A percentile compares a stretch with the other conserved stretches of the same genome.
phyloP scores from a whole-genome alignment of 2,888 invertebrate genomes.

The Hypselothyrea guttata region DNA sequence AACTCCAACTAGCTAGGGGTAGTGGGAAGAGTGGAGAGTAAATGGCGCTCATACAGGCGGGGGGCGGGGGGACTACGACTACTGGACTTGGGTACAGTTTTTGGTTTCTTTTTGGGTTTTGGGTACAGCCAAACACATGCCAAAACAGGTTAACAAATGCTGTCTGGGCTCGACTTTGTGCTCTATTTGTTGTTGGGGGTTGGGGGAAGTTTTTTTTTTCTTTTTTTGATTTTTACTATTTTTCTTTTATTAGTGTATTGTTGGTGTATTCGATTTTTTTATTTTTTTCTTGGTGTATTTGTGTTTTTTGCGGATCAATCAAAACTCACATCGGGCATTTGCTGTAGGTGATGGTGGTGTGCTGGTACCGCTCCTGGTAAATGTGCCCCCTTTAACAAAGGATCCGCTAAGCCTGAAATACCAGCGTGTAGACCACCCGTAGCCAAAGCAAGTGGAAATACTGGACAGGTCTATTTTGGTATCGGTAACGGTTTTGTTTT shows the following conservation, averaged over 20 bases:
- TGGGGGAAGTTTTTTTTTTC: not conserved
- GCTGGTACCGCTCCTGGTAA: slow-evolving; percentile 82
- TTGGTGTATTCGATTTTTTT: slow-evolving; percentile 9
- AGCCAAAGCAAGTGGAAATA: slow-evolving; percentile 83
- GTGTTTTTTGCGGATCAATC: slow-evolving; percentile 66
- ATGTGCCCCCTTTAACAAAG: slow-evolving; percentile 83
- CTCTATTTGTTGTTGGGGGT: no score
- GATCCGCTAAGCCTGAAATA: slow-evolving; percentile 83
- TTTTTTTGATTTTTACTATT: not conserved
- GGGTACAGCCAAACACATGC: slow-evolving; percentile 52
- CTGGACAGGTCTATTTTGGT: slow-evolving; percentile 81
- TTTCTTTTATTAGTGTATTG: slow-evolving; percentile 19
- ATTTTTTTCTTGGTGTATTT: slow-evolving; percentile 26
- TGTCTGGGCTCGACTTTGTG: slow-evolving; percentile 37
- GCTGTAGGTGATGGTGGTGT: slow-evolving; percentile 83
- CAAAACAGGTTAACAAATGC: slow-evolving; percentile 39
- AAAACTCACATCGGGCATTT: slow-evolving; percentile 83
- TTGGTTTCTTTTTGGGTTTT: slow-evolving; percentile 5
- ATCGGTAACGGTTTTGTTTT: slow-evolving; percentile 11
- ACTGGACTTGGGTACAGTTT: slow-evolving; percentile 11
- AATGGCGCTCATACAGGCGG: slow-evolving; percentile 7
- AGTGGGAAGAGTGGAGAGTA: not conserved
- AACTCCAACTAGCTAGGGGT: slow-evolving; percentile 25
- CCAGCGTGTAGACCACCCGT: slow-evolving; percentile 83
- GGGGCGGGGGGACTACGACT: slow-evolving; percentile 16